Base-by-base conservation (phyloP, 2,888 invertebrate species). In the Onthophagus sagittarius region DNA sequence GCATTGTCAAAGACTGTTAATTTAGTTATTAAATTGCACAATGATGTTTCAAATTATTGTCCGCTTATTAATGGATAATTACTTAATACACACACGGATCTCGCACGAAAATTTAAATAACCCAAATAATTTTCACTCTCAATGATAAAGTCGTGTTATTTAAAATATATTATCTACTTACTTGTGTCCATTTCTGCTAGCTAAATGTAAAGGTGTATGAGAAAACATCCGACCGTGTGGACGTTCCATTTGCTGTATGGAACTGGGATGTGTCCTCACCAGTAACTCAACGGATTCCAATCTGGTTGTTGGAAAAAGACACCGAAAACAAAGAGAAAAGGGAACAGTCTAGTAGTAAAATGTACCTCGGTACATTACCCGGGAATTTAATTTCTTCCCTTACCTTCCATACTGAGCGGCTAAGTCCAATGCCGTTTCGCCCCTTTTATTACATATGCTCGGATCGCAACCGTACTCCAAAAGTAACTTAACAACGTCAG, bases 341-440 rank as follows among this genome's bases (percentile, higher is more conserved):
- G 53, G 70, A 53, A 65, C n/a, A 15, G 13, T 63, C 53, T 63
- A 70, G 5, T 15, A 33, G 53, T 32, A 69, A 23, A 23, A 23
- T 3, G 23, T 23, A 1, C 53, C 69, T 70, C 62, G 70, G 64
- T 62, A 71, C 62, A 62, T 39, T 64, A 63, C 71, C 69, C 69
- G 6, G 73, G 70, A 75, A 70, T 71, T 75, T 72, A 65, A 75
- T 73, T 64, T 75, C 76, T 77, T 74, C 75, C 83, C 86, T 86
- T 84, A 92, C 92, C 92, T 90, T 81, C 95, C 95, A 85, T 94
- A 95, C 86, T 97, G 96, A 71, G 97, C 95, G 6, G 98, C 98
- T 75, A 99, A 89, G 85, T 99, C 98, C 81, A 99, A 87, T 0
- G 98, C 94, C 53, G 96, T 96, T 85, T 98, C 98, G 72, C 95